Evolutionary conservation across 1,140 invertebrate genomes (phyloP), one percentile per base, ranked within the genome.

Genomic region (Ceratoteleas bidentatus): DNA sequence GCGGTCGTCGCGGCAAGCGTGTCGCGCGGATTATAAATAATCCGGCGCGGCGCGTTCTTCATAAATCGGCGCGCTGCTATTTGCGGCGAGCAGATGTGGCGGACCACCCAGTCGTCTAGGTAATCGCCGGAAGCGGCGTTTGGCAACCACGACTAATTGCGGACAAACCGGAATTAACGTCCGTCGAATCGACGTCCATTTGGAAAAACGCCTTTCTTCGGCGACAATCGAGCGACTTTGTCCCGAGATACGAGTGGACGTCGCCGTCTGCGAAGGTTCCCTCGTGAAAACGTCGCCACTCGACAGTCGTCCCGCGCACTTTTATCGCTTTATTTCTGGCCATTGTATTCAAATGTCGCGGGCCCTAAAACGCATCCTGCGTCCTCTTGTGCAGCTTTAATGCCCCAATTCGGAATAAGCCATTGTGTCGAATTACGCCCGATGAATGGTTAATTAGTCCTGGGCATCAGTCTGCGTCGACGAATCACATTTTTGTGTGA

Each of bases 21-120:
- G n/a, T n/a, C n/a, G n/a, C n/a, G n/a, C n/a, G 60, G 54, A 47
- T 72, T 83, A 83, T 79, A 79, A 79, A 83, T 83, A 83, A 76
- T 83, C 53, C 56, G 6, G 14, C 7, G 15, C n/a, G 50, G 33
- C 45, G 16, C 40, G 43, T 36, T 65, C 60, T 83, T 78, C 74
- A 73, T 74, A 74, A 83, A 83, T 36, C n/a, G 50, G 24, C 45
- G 24, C 43, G 45, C 45, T 45, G 75, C 75, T 83, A 83, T 83
- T 83, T 83, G 34, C 76, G 74, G 38, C 24, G 13, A 85, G 61
- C 85, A 85, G 85, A 84, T 85, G 83, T 81, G 54, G 11, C 14
- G 69, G 82, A 85, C 84, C 84, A 85, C 84, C 79, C 74, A 85
- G 60, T 61, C 50, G 43, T 57, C 32, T 43, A 53, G 47, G 47